Evolutionary conservation across 2,888 invertebrate genomes (phyloP).

Genomic region (Zygothrica quintamaculata): DNA sequence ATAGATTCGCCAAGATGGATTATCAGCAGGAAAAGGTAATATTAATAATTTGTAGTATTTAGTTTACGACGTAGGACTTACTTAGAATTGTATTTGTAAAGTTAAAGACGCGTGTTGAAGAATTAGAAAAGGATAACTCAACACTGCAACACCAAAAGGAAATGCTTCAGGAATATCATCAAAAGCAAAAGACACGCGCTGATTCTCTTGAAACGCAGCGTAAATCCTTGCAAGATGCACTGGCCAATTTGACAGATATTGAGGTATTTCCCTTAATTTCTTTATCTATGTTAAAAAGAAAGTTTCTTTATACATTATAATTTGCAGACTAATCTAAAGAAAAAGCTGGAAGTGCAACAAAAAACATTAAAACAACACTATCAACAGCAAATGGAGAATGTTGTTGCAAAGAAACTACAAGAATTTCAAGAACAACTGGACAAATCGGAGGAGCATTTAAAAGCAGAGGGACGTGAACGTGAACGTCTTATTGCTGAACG

Average conservation of each 20-base stretch:
- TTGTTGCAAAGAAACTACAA: constrained; percentile 90
- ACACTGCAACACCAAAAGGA: constrained; percentile 85
- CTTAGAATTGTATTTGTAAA: constrained; percentile 18
- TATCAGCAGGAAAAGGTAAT: constrained; percentile 86
- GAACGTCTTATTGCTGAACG: constrained; percentile 89
- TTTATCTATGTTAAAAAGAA: no score
- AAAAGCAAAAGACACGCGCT: constrained; percentile 85
- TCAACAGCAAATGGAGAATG: constrained; percentile 92
- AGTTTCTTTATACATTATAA: not conserved
- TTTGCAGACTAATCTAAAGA: constrained; percentile 85
- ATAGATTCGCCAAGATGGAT: constrained; percentile 83
- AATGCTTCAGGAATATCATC: constrained; percentile 85
- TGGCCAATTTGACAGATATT: constrained; percentile 85
- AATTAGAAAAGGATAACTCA: constrained; percentile 87
- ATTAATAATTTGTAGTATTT: not conserved
- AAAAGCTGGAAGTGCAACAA: constrained; percentile 87
- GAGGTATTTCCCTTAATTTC: no score
- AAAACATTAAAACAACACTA: constrained; percentile 90
- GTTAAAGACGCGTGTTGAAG: constrained; percentile 86
- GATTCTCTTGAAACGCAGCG: constrained; percentile 86
- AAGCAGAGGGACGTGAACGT: constrained; percentile 87
- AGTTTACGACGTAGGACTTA: not conserved
- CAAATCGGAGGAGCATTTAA: constrained; percentile 88
- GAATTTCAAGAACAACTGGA: constrained; percentile 92
- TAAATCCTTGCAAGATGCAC: constrained; percentile 85